Evolutionary conservation across 1,140 invertebrate species (phyloP), one percentile per base, ranked within the genome.

Genomic region (Drosophila micromelanica): DNA sequence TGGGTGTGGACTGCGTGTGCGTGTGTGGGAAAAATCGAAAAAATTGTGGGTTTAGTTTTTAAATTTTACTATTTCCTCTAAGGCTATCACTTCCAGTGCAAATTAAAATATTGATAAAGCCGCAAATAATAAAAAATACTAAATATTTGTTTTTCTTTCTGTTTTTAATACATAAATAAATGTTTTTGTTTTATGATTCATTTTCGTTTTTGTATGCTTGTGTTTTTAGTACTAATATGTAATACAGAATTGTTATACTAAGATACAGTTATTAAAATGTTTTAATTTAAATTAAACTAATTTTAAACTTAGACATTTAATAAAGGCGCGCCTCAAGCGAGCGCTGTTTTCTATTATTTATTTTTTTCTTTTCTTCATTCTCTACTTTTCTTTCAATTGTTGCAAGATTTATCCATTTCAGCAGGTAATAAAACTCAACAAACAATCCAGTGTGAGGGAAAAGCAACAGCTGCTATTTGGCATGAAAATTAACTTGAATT

Each of bases 251-350:
- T 55, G 46, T 56, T 73, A 87, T 52, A 64, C 78, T 86, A 87
- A 86, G 87, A 70, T 76, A 72, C 63, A 75, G 70, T 73, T 78
- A 78, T 73, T 76, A 78, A 68, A 81, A 73, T n/a, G 15, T 62
- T 73, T 69, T 70, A 74, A 73, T 52, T 82, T 87, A 82, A 82
- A 86, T 86, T 86, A 82, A 87, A 73, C 78, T 86, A 82, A 68
- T 32, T 59, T 45, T 78, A 57, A 87, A 78, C 82, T 87, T 86
- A 86, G 63, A 87, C 68, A 87, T 51, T 82, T 87, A 87, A 68
- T 86, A 86, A 87, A 87, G 60, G 82, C 63, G 78, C 75, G 74
- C 46, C 51, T 68, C 35, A 57, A 75, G 65, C 78, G 51, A 59
- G 67, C 82, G 78, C 75, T 69, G 60, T 64, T 80, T 27, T 59